Evolutionary conservation across 1,140 invertebrate species (phyloP).

Genomic region (Drosophila suzukii): DNA sequence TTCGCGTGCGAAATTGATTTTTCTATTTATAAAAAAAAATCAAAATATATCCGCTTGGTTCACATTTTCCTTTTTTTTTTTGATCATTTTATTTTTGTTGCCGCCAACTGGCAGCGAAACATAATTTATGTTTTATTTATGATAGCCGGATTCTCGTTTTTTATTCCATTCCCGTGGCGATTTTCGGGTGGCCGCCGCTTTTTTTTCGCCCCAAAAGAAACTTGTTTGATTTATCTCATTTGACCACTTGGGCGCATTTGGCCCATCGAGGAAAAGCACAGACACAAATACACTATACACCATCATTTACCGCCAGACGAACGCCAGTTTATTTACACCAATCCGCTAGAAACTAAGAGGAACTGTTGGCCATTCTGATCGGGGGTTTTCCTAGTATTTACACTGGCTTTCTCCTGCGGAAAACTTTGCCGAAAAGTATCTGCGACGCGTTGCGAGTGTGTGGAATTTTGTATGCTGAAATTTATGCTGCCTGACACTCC

Average conservation of each 20-base stretch:
- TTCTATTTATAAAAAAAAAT: conserved; percentile 83
- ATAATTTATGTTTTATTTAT: conserved; percentile 83
- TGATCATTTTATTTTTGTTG: conserved; percentile 67
- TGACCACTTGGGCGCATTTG: conserved; percentile 65
- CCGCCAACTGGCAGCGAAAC: conserved; percentile 66
- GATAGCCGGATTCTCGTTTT: conserved; percentile 48
- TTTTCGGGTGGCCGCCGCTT: conserved; percentile 33
- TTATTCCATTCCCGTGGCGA: conserved; percentile 54
- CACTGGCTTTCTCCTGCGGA: conserved; percentile 71
- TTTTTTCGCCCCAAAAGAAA: conserved; percentile 51
- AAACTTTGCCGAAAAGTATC: conserved; percentile 75
- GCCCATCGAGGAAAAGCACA: conserved; percentile 21
- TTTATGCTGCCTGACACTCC: conserved; percentile 81
- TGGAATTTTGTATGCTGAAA: conserved; percentile 80
- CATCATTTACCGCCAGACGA: conserved; percentile 54
- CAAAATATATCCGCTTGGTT: conserved; percentile 77
- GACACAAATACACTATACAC: conserved; percentile 14
- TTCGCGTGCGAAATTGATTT: conserved; percentile 80
- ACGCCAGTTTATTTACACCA: conserved; percentile 58
- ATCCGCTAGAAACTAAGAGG: conserved; percentile 42
- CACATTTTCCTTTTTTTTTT: conserved; percentile 40
- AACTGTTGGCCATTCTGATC: conserved; percentile 50
- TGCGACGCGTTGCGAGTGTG: conserved; percentile 70
- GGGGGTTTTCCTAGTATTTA: conserved; percentile 63
- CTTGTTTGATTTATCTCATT: conserved; percentile 79